Base-by-base conservation (phyloP, 2,888 invertebrate species). In the Spilosoma lubricipeda region DNA sequence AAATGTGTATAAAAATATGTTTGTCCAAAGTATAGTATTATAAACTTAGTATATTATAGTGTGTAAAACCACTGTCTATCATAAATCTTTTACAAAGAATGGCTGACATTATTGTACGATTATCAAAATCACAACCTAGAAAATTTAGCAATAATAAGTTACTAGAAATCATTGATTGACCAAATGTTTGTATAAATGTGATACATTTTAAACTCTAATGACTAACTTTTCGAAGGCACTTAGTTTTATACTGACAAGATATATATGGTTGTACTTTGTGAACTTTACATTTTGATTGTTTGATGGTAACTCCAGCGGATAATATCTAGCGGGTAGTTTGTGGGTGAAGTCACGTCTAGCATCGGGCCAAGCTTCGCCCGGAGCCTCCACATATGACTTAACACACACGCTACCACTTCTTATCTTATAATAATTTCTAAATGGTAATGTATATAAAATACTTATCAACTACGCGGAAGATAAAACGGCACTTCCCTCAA, bases 161-260 rank as follows among this genome's bases (percentile, higher is more conserved):
- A 82, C 80, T 78, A 80, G 80, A 84, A 70, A 81, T 82, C 80
- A 81, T 85, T 76, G 85, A 85, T 87, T 82, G 81, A 89, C 87
- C 82, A 79, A 89, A 87, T 84, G 79, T 83, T 87, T 87, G 86
- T 83, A 63, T 63, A 81, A 80, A 87, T 86, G 87, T 88, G 90
- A 88, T 89, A 91, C 85, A 90, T 92, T 93, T 93, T 92, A 93
- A 93, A 91, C 85, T 88, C 95, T 95, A 95, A 94, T 95, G 95
- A 95, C 95, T 95, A 95, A 94, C 86, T 89, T 92, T 93, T 92
- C 84, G 87, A 95, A 95, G 95, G 95, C 95, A 95, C 95, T 95
- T 95, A 94, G 92, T 92, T 93, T 89, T 91, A 91, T 90, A 93
- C 87, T 94, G 95, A 95, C 94, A 93, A 94, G 95, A 95, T 86